Conservation (phyloP, 2,888 invertebrate species). For the Trimorus sp. region DNA sequence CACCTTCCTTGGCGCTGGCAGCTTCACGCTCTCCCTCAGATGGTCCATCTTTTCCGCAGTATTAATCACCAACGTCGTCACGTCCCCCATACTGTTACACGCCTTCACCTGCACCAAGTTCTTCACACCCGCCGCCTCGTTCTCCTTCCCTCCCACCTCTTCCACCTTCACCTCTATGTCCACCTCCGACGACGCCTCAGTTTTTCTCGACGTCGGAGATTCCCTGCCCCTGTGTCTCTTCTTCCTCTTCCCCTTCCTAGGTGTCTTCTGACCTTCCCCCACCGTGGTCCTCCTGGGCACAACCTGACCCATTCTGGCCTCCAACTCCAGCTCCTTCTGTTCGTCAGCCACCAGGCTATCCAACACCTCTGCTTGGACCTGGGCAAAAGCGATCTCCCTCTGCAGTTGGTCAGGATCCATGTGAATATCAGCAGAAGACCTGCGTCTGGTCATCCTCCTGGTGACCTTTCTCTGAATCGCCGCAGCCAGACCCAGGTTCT, state of each 20-base stretch:
- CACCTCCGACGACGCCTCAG: conserved; percentile 42
- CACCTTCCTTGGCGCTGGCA: conserved; percentile 73
- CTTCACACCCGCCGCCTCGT: conserved; percentile 43
- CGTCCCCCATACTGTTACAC: conserved; percentile 77
- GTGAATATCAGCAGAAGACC: conserved; percentile 77
- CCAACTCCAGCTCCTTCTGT: conserved; percentile 78
- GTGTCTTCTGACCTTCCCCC: conserved; percentile 28
- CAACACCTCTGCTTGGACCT: conserved; percentile 78
- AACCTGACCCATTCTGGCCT: conserved; percentile 73
- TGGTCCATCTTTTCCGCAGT: conserved; percentile 66
- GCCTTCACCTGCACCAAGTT: conserved; percentile 76
- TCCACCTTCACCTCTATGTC: conserved; percentile 32
- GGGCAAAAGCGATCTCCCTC: conserved; percentile 75
- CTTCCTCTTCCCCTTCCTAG: conserved; percentile 70
- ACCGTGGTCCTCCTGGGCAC: conserved; percentile 45
- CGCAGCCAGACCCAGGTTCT: conserved; percentile 69
- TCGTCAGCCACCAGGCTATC: conserved; percentile 79
- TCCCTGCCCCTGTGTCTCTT: conserved; percentile 70
- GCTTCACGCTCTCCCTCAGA: conserved; percentile 75
- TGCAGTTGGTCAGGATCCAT: conserved; percentile 76
- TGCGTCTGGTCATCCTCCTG: conserved; percentile 76
- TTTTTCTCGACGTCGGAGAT: conserved; percentile 48
- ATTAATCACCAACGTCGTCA: conserved; percentile 75
- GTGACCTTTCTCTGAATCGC: conserved; percentile 75
- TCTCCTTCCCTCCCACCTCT: conserved; percentile 29